phyloP scores from a whole-genome alignment of 2,888 invertebrate genomes.

The Parnassius mnemosyne region DNA sequence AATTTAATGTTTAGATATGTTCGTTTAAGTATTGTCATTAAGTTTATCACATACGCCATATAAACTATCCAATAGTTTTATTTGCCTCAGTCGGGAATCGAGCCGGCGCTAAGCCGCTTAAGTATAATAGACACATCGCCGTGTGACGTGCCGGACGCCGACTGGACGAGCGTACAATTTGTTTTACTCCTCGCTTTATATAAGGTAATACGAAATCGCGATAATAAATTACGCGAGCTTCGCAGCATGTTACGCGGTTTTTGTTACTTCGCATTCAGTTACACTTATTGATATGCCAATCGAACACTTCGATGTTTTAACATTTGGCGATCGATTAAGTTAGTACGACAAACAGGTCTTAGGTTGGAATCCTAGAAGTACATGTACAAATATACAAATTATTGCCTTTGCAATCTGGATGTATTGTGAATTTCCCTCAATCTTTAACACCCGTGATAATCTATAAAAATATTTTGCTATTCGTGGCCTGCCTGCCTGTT shows the following conservation, averaged over 20 bases:
- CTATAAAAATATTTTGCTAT: too few species aligned
- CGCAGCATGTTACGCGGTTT: slow-evolving; percentile 11
- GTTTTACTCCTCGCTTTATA: slow-evolving; percentile 22
- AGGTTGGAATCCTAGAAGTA: too few species aligned
- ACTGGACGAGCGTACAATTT: slow-evolving; percentile 21
- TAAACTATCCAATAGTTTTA: slow-evolving; percentile 31
- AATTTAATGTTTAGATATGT: too few species aligned
- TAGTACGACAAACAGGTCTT: too few species aligned
- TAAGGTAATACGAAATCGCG: slow-evolving; percentile 24
- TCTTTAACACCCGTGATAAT: too few species aligned
- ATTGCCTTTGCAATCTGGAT: too few species aligned
- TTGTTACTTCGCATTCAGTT: slow-evolving; percentile 8
- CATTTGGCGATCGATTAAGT: neutral
- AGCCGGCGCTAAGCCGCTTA: slow-evolving; percentile 39
- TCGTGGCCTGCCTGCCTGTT: too few species aligned
- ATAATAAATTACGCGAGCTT: slow-evolving; percentile 18
- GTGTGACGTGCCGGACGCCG: slow-evolving; percentile 14
- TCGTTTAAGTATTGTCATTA: slow-evolving; percentile 14
- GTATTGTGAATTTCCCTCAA: too few species aligned
- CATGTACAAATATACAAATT: too few species aligned
- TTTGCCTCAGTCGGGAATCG: slow-evolving; percentile 32
- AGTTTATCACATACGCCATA: slow-evolving; percentile 19
- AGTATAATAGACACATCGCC: slow-evolving; percentile 33
- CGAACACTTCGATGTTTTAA: slow-evolving; percentile 7
- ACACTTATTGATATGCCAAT: slow-evolving; percentile 17